phyloP scores from a whole-genome alignment of 2,113 vertebrate genomes.

The Hassar affinis region DNA sequence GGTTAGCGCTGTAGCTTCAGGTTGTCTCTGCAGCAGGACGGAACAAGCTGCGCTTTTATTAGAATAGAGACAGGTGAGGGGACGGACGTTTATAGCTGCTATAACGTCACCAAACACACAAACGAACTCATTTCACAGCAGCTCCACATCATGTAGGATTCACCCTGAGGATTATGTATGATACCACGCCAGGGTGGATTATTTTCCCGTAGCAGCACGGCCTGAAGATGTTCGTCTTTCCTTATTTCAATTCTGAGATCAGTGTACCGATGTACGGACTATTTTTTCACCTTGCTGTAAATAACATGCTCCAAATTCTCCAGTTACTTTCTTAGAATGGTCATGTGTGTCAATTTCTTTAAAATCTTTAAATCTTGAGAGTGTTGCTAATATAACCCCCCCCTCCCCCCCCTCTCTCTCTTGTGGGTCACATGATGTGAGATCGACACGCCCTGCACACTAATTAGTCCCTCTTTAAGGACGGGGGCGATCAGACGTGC shows the following conservation, averaged over 20 bases:
- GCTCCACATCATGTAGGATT: no score
- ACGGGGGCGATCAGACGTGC: slow-evolving; percentile 35
- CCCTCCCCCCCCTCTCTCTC: background rate
- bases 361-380: background rate
- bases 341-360: background rate
- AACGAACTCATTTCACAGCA: background rate
- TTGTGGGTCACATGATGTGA: slow-evolving; percentile 23
- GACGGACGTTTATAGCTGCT: background rate
- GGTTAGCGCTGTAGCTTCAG: no score
- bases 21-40: no score
- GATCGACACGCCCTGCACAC: no score
- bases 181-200: background rate
- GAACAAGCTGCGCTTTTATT: background rate
- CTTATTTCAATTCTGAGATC: background rate
- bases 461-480: slow-evolving; percentile 48
- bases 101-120: background rate
- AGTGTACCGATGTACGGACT: background rate
- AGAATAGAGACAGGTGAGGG: background rate
- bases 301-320: background rate
- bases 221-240: background rate
- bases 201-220: background rate
- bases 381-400: slow-evolving; percentile 16
- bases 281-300: background rate
- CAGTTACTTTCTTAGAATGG: background rate
- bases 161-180: no score